Base-by-base conservation (phyloP, 2,888 invertebrate genomes). In the Tinea semifulvella region DNA sequence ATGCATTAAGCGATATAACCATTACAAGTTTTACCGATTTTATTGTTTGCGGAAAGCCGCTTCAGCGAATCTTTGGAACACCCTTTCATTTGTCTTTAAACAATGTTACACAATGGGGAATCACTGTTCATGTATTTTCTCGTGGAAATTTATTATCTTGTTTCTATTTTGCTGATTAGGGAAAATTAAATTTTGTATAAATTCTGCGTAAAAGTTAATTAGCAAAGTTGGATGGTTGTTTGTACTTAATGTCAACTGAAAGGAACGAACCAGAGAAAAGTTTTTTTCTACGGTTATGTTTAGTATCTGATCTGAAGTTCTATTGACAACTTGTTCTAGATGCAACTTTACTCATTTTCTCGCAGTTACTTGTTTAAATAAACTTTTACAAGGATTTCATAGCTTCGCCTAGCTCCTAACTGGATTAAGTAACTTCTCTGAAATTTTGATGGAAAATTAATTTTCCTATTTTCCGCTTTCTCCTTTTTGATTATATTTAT, bases 321-420 rank as follows among this genome's bases (percentile, higher is more conserved):
- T 18, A 36, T 36, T 28, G 40, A 20, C 11, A 28, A 40, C 28
- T 45, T 40, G 31, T 44, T 44, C 27, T 10, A 16, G 28, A 13
- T 16, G 14, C 31, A 45, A 45, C 40, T 45, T 77, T 76, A 61
- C 68, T 75, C 74, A 74, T 79, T 74, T 75, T 72, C 72, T 65
- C 59, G 55, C 63, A 63, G 65, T 63, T 62, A 65, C 65, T 68
- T 65, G 63, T 66, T 67, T 65, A 70, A 68, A 68, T 62, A 68
- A 71, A 71, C 63, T 72, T 71, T 57, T 49, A 50, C 52, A 53
- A 58, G 54, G 60, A 63, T 63, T 63, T 57, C 56, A 56, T 53
- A 60, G 57, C 64, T 60, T 59, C 59, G 58, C 58, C 56, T 66
- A 65, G 61, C 56, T 61, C 10, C 56, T 69, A 73, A 75, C 63